phyloP scores from a whole-genome alignment of 2,888 invertebrate genomes.

The Ernsta delagoae region DNA sequence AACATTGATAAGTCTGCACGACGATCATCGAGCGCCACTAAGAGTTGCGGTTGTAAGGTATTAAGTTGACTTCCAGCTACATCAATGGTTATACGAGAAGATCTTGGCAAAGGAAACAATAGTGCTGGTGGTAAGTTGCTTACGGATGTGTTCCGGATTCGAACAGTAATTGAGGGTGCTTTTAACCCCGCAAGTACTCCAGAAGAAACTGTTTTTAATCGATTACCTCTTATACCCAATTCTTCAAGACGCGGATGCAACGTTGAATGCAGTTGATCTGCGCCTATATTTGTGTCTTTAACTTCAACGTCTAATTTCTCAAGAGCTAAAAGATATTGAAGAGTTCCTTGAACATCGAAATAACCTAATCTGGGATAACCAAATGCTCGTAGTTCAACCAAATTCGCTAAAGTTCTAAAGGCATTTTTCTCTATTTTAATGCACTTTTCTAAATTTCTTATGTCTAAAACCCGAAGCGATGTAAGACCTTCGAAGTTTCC shows the following conservation, averaged over 20 bases:
- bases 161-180: slow-evolving; percentile 88
- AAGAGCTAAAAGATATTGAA: slow-evolving; percentile 90
- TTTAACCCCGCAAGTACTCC: slow-evolving; percentile 93
- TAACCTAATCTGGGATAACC: slow-evolving; percentile 93
- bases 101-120: slow-evolving; percentile 94
- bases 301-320: slow-evolving; percentile 93
- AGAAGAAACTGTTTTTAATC: slow-evolving; percentile 91
- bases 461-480: slow-evolving; percentile 86
- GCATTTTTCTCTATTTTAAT: slow-evolving; percentile 93
- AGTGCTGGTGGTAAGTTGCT: slow-evolving; percentile 91
- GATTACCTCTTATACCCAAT: slow-evolving; percentile 89
- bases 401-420: slow-evolving; percentile 89
- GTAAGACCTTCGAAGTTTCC: slow-evolving; percentile 90
- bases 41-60: slow-evolving; percentile 90
- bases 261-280: slow-evolving; percentile 91
- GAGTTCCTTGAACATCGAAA: slow-evolving; percentile 92
- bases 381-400: slow-evolving; percentile 89
- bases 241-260: slow-evolving; percentile 91
- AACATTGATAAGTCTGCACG: slow-evolving; percentile 89
- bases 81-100: slow-evolving; percentile 91
- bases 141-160: slow-evolving; percentile 92
- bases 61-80: slow-evolving; percentile 91
- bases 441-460: slow-evolving; percentile 88
- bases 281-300: slow-evolving; percentile 92
- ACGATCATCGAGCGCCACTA: slow-evolving; percentile 92